Conservation (phyloP, 2,888 invertebrate species). For the Zele albiditarsus region DNA sequence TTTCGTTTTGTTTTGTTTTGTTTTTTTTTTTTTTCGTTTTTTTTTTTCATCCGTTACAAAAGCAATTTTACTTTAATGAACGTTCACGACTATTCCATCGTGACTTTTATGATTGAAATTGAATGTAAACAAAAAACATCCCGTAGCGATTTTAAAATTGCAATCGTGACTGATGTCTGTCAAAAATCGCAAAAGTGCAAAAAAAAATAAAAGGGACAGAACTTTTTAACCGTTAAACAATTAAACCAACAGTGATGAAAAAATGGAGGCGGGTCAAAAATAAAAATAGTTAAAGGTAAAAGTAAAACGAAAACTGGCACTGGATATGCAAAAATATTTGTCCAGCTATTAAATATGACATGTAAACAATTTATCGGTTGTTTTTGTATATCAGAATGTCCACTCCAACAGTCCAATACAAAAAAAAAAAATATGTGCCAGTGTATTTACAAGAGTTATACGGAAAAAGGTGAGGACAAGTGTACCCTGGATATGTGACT, state of each 20-base stretch:
- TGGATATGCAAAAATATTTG: constrained; percentile 3
- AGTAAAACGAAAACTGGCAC: neutral
- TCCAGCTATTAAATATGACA: neutral
- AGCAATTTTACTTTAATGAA: constrained; percentile 35
- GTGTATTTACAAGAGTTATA: neutral
- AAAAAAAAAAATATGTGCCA: no score
- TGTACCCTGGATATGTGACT: neutral
- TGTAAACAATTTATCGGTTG: neutral
- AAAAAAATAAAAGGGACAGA: neutral
- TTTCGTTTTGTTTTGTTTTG: neutral
- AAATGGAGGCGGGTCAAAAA: neutral
- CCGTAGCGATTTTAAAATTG: neutral
- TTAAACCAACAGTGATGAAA: neutral
- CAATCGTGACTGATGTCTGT: neutral
- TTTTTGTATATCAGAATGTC: neutral
- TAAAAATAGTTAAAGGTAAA: no score
- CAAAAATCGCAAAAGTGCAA: neutral
- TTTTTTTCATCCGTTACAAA: constrained; percentile 9
- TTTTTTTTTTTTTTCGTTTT: neutral
- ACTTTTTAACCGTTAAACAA: neutral
- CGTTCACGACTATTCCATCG: constrained; percentile 24
- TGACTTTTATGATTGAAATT: constrained; percentile 26
- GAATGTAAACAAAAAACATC: neutral
- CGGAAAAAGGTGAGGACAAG: neutral
- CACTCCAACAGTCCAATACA: neutral